Conservation (phyloP, 2,888 invertebrate species). For the Thecophora atra region DNA sequence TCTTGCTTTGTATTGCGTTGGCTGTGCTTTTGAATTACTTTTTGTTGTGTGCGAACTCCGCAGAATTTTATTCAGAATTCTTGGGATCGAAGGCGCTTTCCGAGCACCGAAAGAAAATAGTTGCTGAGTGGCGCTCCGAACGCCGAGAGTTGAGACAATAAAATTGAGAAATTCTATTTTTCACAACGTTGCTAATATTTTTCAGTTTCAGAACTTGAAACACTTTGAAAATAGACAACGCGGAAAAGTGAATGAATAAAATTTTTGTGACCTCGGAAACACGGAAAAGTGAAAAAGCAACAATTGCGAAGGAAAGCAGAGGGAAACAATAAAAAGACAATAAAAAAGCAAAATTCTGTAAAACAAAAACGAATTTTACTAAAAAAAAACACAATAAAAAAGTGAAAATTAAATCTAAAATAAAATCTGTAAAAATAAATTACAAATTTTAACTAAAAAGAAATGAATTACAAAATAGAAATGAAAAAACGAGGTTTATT, state of each 20-base stretch:
- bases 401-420: constrained; percentile 29
- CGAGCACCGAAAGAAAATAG: constrained; percentile 35
- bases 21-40: too few species aligned
- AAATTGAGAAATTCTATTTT: not conserved
- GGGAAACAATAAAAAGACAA: constrained; percentile 46
- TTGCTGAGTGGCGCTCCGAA: constrained; percentile 37
- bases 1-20: too few species aligned
- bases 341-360: too few species aligned
- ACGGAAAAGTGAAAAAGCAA: constrained; percentile 34
- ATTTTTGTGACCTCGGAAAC: not conserved
- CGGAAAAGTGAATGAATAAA: not conserved
- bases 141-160: constrained; percentile 16
- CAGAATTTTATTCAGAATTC: constrained; percentile 14
- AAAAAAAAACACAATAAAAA: constrained; percentile 18
- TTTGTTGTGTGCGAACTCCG: not conserved
- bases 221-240: constrained; percentile 14
- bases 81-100: constrained; percentile 20
- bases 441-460: not conserved
- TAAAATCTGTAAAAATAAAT: not conserved
- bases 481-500: too few species aligned
- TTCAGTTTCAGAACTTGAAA: not conserved
- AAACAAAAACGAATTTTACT: too few species aligned
- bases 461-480: not conserved
- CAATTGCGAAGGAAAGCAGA: constrained; percentile 32
- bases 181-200: not conserved